phyloP scores from a whole-genome alignment of 2,888 invertebrate genomes.

The Pyrocoelia pectoralis region DNA sequence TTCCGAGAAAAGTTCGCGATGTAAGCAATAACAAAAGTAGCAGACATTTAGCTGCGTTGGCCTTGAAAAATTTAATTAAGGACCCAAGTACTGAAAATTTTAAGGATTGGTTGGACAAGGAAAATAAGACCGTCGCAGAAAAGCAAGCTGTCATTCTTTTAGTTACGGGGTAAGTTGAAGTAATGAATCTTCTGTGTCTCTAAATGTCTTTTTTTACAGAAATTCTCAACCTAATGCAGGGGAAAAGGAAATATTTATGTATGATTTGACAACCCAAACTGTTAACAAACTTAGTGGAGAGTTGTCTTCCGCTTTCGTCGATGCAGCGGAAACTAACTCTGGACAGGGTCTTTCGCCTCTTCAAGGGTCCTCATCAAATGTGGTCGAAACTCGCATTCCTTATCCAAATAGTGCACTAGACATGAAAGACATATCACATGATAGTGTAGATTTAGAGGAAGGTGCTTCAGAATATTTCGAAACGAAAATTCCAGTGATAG shows the following conservation, averaged over 20 bases:
- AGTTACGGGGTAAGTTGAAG: constrained; percentile 79
- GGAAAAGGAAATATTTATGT: constrained; percentile 87
- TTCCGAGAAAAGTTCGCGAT: constrained; percentile 62
- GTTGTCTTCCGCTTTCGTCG: constrained; percentile 83
- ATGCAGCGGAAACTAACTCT: constrained; percentile 87
- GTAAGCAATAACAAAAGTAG: constrained; percentile 43
- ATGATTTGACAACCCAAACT: constrained; percentile 76
- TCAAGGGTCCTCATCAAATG: constrained; percentile 48
- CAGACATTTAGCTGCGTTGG: constrained; percentile 64
- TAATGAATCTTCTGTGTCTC: neutral
- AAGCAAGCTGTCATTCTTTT: constrained; percentile 83
- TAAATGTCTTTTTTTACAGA: constrained; percentile 35
- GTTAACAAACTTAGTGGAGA: constrained; percentile 83
- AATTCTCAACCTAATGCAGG: constrained; percentile 49
- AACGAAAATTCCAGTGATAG: constrained; percentile 47
- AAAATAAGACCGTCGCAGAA: constrained; percentile 76
- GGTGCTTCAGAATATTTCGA: constrained; percentile 48
- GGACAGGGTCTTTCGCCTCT: constrained; percentile 35
- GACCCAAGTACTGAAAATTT: constrained; percentile 81
- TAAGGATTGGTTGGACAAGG: constrained; percentile 80
- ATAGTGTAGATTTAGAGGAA: constrained; percentile 36
- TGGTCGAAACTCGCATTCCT: constrained; percentile 50
- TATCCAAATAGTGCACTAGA: constrained; percentile 36
- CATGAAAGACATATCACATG: neutral
- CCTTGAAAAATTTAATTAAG: constrained; percentile 77